A percentile compares a stretch with the other conserved stretches of the same genome.
Evolutionary conservation across 1,140 invertebrate genomes (phyloP).

Genomic region (Eciton burchellii): DNA sequence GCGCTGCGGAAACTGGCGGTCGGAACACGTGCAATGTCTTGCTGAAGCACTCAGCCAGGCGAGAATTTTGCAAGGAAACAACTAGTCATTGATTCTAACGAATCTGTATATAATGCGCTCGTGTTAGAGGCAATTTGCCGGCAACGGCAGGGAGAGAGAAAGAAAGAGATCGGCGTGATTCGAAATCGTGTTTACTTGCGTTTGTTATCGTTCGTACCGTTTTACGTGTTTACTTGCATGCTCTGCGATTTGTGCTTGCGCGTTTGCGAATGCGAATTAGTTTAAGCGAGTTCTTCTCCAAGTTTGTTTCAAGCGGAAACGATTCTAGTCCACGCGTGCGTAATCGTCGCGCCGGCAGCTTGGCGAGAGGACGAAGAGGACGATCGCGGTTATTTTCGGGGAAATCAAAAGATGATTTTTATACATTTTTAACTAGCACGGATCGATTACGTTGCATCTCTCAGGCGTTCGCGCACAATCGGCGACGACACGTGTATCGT

Average conservation of each 20-base stretch:
- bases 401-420: conserved; percentile 71
- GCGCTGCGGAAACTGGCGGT: background rate
- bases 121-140: conserved; percentile 60
- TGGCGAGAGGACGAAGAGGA: conserved; percentile 3
- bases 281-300: conserved; percentile 3
- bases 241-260: background rate
- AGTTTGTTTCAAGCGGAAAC: conserved; percentile 22
- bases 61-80: conserved; percentile 25
- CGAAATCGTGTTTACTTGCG: background rate
- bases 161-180: conserved; percentile 32
- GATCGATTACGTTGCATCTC: conserved; percentile 55
- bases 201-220: conserved; percentile 14
- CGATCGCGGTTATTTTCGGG: conserved; percentile 37
- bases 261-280: background rate
- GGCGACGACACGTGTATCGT: conserved; percentile 5
- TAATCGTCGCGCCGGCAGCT: conserved; percentile 53
- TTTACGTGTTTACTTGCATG: conserved; percentile 35
- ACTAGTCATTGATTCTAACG: conserved; percentile 70
- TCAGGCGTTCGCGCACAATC: conserved; percentile 19
- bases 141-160: background rate
- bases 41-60: conserved; percentile 22
- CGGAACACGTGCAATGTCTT: background rate
- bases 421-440: conserved; percentile 68
- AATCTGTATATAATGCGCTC: conserved; percentile 74
- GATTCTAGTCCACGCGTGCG: conserved; percentile 59